These are phyloP conservation scores for Dryobota labecula DNA, from an alignment of 2,888 invertebrate species.

Conservation along the genomic window DNA sequence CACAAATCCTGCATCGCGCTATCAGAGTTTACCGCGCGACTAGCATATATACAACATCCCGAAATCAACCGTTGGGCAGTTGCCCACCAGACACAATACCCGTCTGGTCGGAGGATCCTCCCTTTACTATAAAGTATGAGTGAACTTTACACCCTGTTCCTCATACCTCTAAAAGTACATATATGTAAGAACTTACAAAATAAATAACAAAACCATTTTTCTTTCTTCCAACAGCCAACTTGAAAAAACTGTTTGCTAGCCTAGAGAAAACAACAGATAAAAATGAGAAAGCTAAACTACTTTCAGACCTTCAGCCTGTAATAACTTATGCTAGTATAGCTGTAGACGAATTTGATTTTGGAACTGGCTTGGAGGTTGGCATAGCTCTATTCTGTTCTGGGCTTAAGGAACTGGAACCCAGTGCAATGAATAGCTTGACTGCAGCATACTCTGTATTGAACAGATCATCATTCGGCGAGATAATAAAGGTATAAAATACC, in stretches of 20 bases:
- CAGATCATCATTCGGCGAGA: conserved; percentile 93
- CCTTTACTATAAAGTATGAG: too few species aligned
- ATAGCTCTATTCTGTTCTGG: conserved; percentile 96
- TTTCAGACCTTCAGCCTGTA: conserved; percentile 94
- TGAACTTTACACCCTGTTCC: too few species aligned
- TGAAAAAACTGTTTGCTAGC: conserved; percentile 93
- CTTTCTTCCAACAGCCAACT: conserved; percentile 87
- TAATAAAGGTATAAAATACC: conserved; percentile 89
- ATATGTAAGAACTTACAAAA: background rate
- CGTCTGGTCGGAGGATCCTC: too few species aligned
- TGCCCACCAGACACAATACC: too few species aligned
- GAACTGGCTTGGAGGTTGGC: conserved; percentile 97
- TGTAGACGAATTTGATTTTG: conserved; percentile 98
- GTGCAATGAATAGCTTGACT: conserved; percentile 92
- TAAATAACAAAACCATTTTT: background rate
- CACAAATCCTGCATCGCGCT: too few species aligned
- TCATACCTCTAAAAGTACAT: too few species aligned
- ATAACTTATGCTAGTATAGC: conserved; percentile 96
- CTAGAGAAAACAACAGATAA: conserved; percentile 91
- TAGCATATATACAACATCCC: too few species aligned
- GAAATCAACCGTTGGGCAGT: too few species aligned
- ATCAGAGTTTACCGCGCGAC: too few species aligned
- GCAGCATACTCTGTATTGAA: conserved; percentile 94
- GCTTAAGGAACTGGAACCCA: conserved; percentile 92
- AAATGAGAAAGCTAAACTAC: conserved; percentile 90